A percentile compares a stretch with the other conserved stretches of the same genome.
phyloP scores from a whole-genome alignment of 2,888 invertebrate genomes.

The Amiota mariae region DNA sequence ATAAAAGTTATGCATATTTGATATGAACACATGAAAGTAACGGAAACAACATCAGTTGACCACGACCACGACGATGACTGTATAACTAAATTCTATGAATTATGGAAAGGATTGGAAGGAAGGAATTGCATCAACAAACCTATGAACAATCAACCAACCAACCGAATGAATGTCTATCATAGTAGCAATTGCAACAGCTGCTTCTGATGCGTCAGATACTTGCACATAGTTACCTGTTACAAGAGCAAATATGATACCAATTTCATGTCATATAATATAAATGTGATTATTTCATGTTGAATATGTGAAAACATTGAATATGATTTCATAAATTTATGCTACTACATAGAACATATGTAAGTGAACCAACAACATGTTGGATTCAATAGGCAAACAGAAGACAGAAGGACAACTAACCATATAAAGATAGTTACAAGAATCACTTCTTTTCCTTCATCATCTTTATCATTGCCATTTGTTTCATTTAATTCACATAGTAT shows the following conservation, averaged over 20 bases:
- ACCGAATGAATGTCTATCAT: too few species aligned
- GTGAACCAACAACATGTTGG: neutral
- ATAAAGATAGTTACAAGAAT: neutral
- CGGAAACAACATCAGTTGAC: conserved; percentile 4
- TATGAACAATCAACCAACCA: neutral
- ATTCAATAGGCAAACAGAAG: neutral
- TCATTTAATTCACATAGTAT: too few species aligned
- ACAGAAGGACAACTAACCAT: neutral
- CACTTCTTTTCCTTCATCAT: neutral
- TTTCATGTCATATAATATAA: too few species aligned
- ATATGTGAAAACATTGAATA: neutral
- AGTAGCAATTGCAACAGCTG: conserved; percentile 6
- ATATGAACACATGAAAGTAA: neutral
- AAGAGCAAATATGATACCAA: too few species aligned
- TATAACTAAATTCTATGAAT: neutral
- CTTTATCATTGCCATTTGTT: too few species aligned
- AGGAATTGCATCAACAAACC: neutral
- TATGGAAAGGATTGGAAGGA: neutral
- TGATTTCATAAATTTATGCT: neutral
- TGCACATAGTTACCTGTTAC: neutral
- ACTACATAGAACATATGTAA: neutral
- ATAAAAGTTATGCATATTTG: neutral
- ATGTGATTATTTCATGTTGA: neutral
- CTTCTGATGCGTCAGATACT: neutral
- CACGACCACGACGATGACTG: neutral